Evolutionary conservation across 2,113 vertebrate species (phyloP).

Genomic region (Gobiocypris rarus): DNA sequence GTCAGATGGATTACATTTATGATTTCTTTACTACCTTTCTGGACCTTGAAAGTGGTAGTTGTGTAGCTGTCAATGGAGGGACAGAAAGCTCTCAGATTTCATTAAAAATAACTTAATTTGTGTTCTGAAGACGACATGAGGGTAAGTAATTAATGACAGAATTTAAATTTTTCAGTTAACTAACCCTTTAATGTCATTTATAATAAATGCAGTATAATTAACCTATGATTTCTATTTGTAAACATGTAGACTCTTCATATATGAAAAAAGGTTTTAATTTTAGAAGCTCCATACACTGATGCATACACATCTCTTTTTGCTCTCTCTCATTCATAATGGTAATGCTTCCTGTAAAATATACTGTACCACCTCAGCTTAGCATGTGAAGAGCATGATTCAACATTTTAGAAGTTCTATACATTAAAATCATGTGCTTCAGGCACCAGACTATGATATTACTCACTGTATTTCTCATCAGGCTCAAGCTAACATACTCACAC

Average conservation of each 20-base stretch:
- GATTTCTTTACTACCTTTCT: too few relatives aligned
- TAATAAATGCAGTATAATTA: background rate
- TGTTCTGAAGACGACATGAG: too few relatives aligned
- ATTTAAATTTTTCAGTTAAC: too few relatives aligned
- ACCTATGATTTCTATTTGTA: background rate
- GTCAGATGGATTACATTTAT: too few relatives aligned
- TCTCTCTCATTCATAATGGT: background rate
- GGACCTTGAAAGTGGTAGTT: too few relatives aligned
- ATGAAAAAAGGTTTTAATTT: background rate
- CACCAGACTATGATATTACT: background rate
- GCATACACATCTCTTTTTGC: background rate
- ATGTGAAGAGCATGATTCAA: constrained; percentile 16
- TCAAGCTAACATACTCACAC: background rate
- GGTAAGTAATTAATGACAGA: too few relatives aligned
- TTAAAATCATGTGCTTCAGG: background rate
- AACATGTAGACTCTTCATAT: background rate
- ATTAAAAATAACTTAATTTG: too few relatives aligned
- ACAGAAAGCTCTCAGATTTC: too few relatives aligned
- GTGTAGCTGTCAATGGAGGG: too few relatives aligned
- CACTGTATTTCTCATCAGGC: constrained; percentile 32
- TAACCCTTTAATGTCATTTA: too few relatives aligned
- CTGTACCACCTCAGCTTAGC: background rate
- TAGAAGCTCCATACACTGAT: background rate
- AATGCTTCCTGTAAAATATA: background rate
- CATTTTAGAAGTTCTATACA: background rate